These are phyloP conservation scores for Clarias pachynema DNA, from an alignment of 2,797 vertebrate genomes.

Conservation along the genomic window DNA sequence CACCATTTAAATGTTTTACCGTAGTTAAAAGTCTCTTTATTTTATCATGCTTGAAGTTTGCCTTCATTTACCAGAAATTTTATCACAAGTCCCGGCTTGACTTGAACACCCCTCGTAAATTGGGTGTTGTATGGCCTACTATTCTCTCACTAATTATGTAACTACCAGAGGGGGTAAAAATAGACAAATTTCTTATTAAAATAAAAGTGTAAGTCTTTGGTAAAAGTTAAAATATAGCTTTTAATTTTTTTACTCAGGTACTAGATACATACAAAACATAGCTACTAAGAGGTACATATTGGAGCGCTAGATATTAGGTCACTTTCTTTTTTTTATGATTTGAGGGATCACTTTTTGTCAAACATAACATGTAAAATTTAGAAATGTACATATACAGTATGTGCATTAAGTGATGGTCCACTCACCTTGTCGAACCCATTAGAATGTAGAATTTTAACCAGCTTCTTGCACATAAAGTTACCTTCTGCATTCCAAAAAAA, in stretches of 20 bases:
- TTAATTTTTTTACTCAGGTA: neutral
- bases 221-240: slow-evolving; percentile 1
- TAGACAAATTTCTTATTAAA: neutral
- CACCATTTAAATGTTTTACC: too few species aligned
- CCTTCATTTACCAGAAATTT: too few species aligned
- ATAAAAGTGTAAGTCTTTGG: neutral
- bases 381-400: neutral
- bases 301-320: neutral
- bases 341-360: neutral
- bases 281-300: neutral
- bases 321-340: neutral
- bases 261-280: neutral
- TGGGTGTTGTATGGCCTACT: neutral
- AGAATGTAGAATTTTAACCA: neutral
- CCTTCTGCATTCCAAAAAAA: neutral
- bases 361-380: neutral
- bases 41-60: too few species aligned
- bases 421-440: neutral
- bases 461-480: neutral
- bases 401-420: neutral
- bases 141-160: neutral
- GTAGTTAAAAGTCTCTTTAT: too few species aligned
- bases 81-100: too few species aligned
- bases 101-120: neutral
- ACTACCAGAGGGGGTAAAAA: neutral